phyloP scores from a whole-genome alignment of 2,113 vertebrate genomes.

The Embiotoca jacksoni region DNA sequence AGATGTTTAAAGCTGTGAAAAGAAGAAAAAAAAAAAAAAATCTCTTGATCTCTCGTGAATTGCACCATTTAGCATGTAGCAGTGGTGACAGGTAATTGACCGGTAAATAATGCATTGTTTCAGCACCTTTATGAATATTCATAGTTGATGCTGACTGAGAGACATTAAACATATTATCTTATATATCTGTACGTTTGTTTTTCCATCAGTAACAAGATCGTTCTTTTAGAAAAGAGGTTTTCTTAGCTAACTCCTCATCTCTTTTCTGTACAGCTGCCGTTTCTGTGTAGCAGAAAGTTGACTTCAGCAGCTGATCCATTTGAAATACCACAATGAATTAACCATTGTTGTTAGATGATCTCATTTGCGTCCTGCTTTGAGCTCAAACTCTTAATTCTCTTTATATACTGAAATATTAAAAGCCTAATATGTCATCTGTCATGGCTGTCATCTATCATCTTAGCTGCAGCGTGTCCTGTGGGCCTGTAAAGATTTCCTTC shows the following conservation, averaged over 20 bases:
- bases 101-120: slow-evolving; percentile 81
- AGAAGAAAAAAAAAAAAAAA: slow-evolving; percentile 19
- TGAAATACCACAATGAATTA: slow-evolving; percentile 69
- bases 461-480: slow-evolving; percentile 61
- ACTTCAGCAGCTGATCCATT: slow-evolving; percentile 65
- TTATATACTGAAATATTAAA: slow-evolving; percentile 81
- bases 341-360: slow-evolving; percentile 76
- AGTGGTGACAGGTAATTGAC: slow-evolving; percentile 79
- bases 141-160: slow-evolving; percentile 64
- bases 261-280: slow-evolving; percentile 29
- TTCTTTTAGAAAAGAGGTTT: neutral
- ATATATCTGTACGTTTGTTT: slow-evolving; percentile 30
- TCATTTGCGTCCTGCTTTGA: slow-evolving; percentile 65
- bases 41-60: slow-evolving; percentile 72
- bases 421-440: slow-evolving; percentile 80
- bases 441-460: slow-evolving; percentile 71
- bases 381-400: slow-evolving; percentile 75
- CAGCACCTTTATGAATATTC: slow-evolving; percentile 75
- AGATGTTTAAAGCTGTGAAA: slow-evolving; percentile 80
- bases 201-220: neutral
- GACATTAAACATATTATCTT: slow-evolving; percentile 56
- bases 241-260: neutral
- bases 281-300: slow-evolving; percentile 16
- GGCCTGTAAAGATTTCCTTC: slow-evolving; percentile 59
- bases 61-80: slow-evolving; percentile 78